phyloP scores from a whole-genome alignment of 37 sponge, comb jelly and placozoan species.

The Aphrocallistes beatrix region DNA sequence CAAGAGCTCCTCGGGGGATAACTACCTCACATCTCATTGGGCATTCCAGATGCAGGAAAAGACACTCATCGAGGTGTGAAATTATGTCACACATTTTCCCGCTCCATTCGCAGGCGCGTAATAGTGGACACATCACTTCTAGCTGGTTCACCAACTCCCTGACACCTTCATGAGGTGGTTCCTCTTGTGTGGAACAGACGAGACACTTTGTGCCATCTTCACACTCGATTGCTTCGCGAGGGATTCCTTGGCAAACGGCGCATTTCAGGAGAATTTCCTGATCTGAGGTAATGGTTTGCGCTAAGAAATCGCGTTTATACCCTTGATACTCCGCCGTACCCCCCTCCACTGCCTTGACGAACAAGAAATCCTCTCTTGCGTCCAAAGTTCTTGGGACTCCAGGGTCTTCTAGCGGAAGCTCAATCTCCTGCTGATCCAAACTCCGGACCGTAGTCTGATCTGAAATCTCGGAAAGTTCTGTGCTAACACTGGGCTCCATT shows the following conservation, averaged over 20 bases:
- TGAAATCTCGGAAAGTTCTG: neutral
- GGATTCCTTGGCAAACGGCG: neutral
- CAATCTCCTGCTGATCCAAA: too few species aligned
- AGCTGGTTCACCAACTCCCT: neutral
- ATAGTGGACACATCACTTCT: neutral
- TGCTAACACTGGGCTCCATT: neutral
- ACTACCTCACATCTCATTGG: neutral
- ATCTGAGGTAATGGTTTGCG: neutral
- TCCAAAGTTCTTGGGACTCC: neutral
- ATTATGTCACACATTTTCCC: neutral
- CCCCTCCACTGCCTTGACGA: neutral
- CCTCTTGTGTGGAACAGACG: neutral
- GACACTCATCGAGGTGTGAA: slow-evolving; percentile 1
- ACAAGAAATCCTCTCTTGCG: slow-evolving; percentile 2
- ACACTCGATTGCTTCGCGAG: neutral
- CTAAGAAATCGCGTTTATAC: neutral
- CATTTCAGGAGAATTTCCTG: too few species aligned
- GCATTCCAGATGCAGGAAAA: neutral
- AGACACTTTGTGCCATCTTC: neutral
- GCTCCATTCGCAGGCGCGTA: neutral
- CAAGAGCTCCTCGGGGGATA: neutral
- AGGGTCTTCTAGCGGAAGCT: neutral
- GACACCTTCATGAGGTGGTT: neutral
- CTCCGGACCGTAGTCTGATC: too few species aligned
- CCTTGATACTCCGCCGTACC: neutral